phyloP scores from a whole-genome alignment of 1,140 invertebrate species.

The Drosophila sulfurigaster region DNA sequence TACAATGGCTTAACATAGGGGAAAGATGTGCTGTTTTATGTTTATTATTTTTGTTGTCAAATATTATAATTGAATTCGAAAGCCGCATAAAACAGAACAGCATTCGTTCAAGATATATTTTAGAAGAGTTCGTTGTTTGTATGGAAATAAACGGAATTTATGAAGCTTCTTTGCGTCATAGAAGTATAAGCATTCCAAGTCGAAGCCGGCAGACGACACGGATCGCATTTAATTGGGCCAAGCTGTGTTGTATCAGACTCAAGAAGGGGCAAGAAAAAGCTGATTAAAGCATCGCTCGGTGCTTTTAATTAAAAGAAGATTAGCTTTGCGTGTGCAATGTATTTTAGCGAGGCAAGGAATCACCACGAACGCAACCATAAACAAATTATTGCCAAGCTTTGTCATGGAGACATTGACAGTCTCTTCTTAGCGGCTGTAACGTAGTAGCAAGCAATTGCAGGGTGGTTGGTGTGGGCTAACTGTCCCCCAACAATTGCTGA shows the following conservation, averaged over 20 bases:
- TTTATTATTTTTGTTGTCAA: too few relatives aligned
- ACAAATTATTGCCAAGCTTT: conserved; percentile 62
- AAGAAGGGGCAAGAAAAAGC: conserved; percentile 49
- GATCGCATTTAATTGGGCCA: conserved; percentile 35
- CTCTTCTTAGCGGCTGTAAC: background rate
- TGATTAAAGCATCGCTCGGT: conserved; percentile 66
- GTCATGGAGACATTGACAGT: conserved; percentile 69
- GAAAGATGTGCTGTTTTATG: too few relatives aligned
- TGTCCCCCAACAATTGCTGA: conserved; percentile 59
- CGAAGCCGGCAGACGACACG: conserved; percentile 35
- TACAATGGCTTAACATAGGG: too few relatives aligned
- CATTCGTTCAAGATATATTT: background rate
- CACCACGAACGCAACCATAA: conserved; percentile 24
- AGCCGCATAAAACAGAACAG: too few relatives aligned
- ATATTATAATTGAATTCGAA: too few relatives aligned
- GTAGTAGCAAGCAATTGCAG: background rate
- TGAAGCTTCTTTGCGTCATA: conserved; percentile 18
- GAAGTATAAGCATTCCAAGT: conserved; percentile 33
- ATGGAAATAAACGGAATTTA: conserved; percentile 41
- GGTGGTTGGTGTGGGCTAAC: conserved; percentile 34
- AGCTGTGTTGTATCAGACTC: background rate
- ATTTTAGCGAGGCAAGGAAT: conserved; percentile 20
- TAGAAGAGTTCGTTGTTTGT: background rate
- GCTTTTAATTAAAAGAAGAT: conserved; percentile 82
- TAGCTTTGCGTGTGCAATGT: conserved; percentile 75